Evolutionary conservation across 2,797 vertebrate species (phyloP).

Genomic region (Eutrigla gurnardus): DNA sequence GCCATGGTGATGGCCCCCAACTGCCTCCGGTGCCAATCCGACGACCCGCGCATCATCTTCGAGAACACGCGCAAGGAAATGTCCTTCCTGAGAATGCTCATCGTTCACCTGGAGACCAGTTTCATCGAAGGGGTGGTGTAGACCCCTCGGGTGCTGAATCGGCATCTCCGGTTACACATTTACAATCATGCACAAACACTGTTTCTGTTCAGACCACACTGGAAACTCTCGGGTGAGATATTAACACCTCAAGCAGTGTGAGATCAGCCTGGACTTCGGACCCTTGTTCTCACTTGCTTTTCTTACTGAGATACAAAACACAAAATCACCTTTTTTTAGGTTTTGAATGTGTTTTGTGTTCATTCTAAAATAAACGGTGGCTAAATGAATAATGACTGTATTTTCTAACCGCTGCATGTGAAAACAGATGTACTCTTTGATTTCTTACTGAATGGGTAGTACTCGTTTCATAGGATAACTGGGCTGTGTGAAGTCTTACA

Average conservation of each 20-base stretch:
- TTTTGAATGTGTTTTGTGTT: conserved; percentile 42
- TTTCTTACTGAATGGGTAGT: conserved; percentile 41
- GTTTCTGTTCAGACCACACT: conserved; percentile 72
- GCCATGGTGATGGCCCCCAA: conserved; percentile 98
- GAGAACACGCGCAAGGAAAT: conserved; percentile 96
- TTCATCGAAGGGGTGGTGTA: conserved; percentile 89
- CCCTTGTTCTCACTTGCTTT: conserved; percentile 32
- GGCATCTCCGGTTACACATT: conserved; percentile 35
- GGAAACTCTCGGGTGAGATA: conserved; percentile 61
- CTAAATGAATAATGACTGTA: conserved; percentile 33
- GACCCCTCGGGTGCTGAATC: conserved; percentile 18
- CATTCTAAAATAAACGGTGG: conserved; percentile 49
- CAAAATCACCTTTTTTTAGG: conserved; percentile 17
- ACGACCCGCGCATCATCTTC: conserved; percentile 92
- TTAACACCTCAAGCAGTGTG: conserved; percentile 28
- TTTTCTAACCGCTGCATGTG: conserved; percentile 60
- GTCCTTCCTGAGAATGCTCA: conserved; percentile 94
- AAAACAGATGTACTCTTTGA: conserved; percentile 40
- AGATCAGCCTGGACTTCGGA: conserved; percentile 43
- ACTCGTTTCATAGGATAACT: conserved; percentile 30
- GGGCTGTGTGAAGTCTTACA: conserved; percentile 47
- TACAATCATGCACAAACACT: conserved; percentile 58
- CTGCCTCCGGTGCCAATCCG: conserved; percentile 92
- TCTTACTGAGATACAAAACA: conserved; percentile 27
- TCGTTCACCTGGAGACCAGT: conserved; percentile 92